Evolutionary conservation across 37 sponge, comb jelly and placozoan species (phyloP), one percentile per base, ranked within the genome.

Genomic region (Halichondria panicea): DNA sequence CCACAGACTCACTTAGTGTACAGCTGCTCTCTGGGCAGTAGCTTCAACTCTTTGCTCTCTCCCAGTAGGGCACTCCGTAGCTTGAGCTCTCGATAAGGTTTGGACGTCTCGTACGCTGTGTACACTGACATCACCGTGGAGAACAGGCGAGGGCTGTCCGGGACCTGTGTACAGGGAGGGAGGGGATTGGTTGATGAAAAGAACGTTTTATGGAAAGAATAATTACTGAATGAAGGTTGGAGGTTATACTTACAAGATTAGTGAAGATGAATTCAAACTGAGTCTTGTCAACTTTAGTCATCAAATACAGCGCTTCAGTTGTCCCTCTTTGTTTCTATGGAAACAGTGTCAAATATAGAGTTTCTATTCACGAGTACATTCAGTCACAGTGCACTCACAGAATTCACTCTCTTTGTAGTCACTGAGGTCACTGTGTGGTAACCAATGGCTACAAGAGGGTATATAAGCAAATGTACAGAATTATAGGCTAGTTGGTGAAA

Each of bases 221-320:
- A n/a, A n/a, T n/a, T n/a, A n/a, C n/a, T n/a, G n/a, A n/a, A n/a
- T n/a, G n/a, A n/a, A n/a, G n/a, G n/a, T n/a, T n/a, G n/a, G n/a
- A n/a, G n/a, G 0, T 32, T 37, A 18, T 61, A 52, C n/a, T n/a
- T 42, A 89, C 92, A 71, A 94, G 80, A 64, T 94, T 85, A 12
- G 98, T 94, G 90, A 97, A 97, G 69, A 97, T 94, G 81, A 94
- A 97, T 77, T 97, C 98, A 61, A 84, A 94, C 66, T 92, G 81
- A 9, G 89, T 79, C 41, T 85, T 61, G 36, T 86, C 78, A 46
- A 57, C 9, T 46, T 88, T 83, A 1, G 98, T 94, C 43, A 94
- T 79, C 28, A 97, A 28, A 55, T 92, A 73, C 6, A 94, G 57
- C 15, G 93, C 80, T 58, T 92, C 95, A 4, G 94, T 91, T 15